Evolutionary conservation across 2,113 vertebrate genomes (phyloP), one percentile per base, ranked within the genome.

Genomic region (Cavia aperea): DNA sequence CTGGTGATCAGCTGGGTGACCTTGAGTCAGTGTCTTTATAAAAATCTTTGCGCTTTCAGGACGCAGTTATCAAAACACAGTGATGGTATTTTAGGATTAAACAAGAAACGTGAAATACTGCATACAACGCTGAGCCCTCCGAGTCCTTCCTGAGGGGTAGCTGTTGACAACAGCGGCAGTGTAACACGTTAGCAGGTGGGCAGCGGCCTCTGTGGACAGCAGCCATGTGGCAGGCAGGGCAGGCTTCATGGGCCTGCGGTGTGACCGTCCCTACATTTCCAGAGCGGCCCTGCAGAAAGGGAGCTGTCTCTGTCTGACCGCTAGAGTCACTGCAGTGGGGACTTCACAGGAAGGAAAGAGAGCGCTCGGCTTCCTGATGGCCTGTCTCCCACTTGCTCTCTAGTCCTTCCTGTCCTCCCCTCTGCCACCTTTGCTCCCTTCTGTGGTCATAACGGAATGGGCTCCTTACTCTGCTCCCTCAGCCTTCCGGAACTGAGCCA

Each of bases 1-100:
- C 54, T 62, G 18, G 49, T 60, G 14, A 9, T 33, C 3, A 39
- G 11, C 56, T n/a, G 10, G 10, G 79, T 94, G 95, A 90, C 96
- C 96, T 96, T 95, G 96, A 92, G 63, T 51, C 7, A 58, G 90
- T 56, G 8, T 26, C 65, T 81, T 54, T 23, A 14, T 75, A 10
- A 70, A 63, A 70, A n/a, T 63, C 86, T 90, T 68, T 78, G 92
- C 46, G 92, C 85, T 78, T 88, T 78, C 14, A 60, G 21, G 85
- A 78, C 49, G 86, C 18, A 3, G 56, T 14, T 85, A 72, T 79
- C 81, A 88, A 29, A 86, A 60, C 0, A 24, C 7, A 46, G 68
- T 31, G 33, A 51, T 7, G 21, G 66, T 24, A 29, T 51, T 66
- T 24, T 23, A 51, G 68, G 56, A 56, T 82, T 84, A 79, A 79